These are phyloP conservation scores for Formica selysi DNA, from an alignment of 1,140 invertebrate species.

Conservation along the genomic window DNA sequence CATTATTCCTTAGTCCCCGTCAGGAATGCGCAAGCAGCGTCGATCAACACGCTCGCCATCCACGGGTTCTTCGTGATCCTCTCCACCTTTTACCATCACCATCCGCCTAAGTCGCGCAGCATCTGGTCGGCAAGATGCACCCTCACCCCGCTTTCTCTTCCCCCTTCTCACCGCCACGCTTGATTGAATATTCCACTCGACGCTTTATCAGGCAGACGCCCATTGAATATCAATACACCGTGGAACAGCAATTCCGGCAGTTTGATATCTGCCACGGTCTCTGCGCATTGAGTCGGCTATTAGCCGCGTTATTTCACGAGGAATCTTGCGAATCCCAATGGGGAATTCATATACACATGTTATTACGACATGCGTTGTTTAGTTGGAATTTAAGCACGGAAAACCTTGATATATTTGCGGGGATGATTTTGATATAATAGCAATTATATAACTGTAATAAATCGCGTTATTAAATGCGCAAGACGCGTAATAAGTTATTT, in stretches of 20 bases:
- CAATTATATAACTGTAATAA: constrained; percentile 11
- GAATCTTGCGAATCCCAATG: constrained; percentile 37
- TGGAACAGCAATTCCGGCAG: constrained; percentile 65
- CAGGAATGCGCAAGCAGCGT: constrained; percentile 72
- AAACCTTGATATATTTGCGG: constrained; percentile 17
- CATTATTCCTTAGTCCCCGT: constrained; percentile 68
- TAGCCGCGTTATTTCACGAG: constrained; percentile 58
- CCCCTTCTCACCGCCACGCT: constrained; percentile 60
- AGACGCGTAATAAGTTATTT: background rate
- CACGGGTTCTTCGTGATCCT: constrained; percentile 67
- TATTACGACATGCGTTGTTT: constrained; percentile 5
- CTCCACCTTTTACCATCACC: constrained; percentile 61
- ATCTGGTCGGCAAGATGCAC: constrained; percentile 38
- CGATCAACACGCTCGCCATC: constrained; percentile 75
- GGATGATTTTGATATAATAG: constrained; percentile 14
- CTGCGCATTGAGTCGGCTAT: constrained; percentile 38
- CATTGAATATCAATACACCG: constrained; percentile 82
- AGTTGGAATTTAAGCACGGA: constrained; percentile 27
- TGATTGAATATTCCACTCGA: constrained; percentile 85
- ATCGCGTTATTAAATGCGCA: background rate
- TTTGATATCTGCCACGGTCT: constrained; percentile 68
- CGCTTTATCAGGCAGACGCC: constrained; percentile 82
- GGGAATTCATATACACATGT: constrained; percentile 39
- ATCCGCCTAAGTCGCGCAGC: constrained; percentile 55
- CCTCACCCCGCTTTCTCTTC: background rate